A percentile compares a stretch with the other conserved stretches of the same genome.
Evolutionary conservation across 2,113 vertebrate genomes (phyloP).

Genomic region (Pterophyllum scalare): DNA sequence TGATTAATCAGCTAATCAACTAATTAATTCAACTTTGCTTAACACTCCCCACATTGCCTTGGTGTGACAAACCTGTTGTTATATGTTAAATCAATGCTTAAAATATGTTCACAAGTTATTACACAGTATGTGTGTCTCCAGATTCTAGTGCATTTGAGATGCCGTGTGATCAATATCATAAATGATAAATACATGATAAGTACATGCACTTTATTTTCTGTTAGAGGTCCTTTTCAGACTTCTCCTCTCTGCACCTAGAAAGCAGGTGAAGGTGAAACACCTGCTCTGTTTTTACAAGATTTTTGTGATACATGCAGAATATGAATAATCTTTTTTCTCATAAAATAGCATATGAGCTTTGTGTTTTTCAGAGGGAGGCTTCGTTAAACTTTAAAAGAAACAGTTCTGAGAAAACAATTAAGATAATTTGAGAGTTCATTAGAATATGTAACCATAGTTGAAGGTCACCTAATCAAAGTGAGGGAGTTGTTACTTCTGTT

Average conservation of each 20-base stretch:
- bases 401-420: background rate
- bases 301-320: background rate
- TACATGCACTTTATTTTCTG: background rate
- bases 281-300: too few species aligned
- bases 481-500: slow-evolving; percentile 11
- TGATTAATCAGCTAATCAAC: background rate
- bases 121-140: background rate
- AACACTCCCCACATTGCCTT: background rate
- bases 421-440: slow-evolving; percentile 18
- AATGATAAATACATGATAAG: background rate
- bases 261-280: too few species aligned
- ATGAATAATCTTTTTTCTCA: background rate
- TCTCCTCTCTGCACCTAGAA: too few species aligned
- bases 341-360: background rate
- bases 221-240: too few species aligned
- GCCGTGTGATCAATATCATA: background rate
- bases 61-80: background rate
- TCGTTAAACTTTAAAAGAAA: slow-evolving; percentile 38
- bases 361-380: background rate
- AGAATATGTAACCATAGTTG: slow-evolving; percentile 3
- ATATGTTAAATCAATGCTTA: rapidly evolving
- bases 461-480: background rate
- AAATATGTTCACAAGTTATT: background rate
- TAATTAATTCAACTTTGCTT: background rate
- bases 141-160: background rate